These are phyloP conservation scores for Lophius piscatorius DNA, from an alignment of 2,113 vertebrate species.

Conservation along the genomic window DNA sequence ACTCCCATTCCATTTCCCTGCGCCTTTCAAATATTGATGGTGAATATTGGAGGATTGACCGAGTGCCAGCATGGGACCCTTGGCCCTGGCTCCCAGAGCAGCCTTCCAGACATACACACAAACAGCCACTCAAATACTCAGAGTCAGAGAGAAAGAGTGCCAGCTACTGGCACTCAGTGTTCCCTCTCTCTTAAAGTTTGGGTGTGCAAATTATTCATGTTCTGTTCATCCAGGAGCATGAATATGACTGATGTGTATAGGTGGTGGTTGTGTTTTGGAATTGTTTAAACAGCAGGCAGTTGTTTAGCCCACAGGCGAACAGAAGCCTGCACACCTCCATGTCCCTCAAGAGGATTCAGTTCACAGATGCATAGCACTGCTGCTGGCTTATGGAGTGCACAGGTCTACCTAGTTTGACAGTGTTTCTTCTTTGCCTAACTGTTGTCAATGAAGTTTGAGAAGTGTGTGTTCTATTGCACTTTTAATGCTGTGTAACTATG, in stretches of 20 bases:
- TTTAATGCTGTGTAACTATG: constrained; percentile 12
- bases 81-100: constrained; percentile 60
- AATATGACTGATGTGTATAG: constrained; percentile 55
- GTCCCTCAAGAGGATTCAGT: constrained; percentile 48
- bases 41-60: constrained; percentile 78
- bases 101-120: constrained; percentile 46
- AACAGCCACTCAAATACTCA: constrained; percentile 42
- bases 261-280: constrained; percentile 52
- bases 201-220: constrained; percentile 68
- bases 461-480: neutral
- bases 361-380: constrained; percentile 20
- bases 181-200: constrained; percentile 68
- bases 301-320: constrained; percentile 67
- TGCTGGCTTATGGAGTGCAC: constrained; percentile 21
- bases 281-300: constrained; percentile 64
- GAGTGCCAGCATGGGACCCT: constrained; percentile 76
- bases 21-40: constrained; percentile 85
- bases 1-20: constrained; percentile 77
- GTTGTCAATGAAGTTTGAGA: neutral
- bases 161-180: constrained; percentile 66
- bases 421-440: constrained; percentile 17
- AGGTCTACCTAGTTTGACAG: constrained; percentile 27
- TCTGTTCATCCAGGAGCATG: constrained; percentile 61
- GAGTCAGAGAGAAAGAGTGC: constrained; percentile 44
- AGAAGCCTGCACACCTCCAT: constrained; percentile 40